These are phyloP conservation scores for Hyalella azteca DNA, from an alignment of 2,888 invertebrate species.

Conservation along the genomic window DNA sequence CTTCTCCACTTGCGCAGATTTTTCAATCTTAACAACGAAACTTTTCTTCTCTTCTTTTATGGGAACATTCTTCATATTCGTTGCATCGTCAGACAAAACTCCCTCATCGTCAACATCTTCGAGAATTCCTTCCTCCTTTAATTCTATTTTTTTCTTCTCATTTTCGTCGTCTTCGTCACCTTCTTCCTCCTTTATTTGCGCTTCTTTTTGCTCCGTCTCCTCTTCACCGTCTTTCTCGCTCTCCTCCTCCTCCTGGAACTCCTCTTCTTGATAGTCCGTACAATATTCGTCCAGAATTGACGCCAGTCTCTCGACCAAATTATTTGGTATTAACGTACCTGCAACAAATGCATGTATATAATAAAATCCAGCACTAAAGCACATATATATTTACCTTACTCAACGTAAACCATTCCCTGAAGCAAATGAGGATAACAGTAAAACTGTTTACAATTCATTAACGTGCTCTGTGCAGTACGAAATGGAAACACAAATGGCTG, in stretches of 20 bases:
- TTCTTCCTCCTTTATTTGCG: neutral
- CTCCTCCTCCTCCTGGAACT: conserved; percentile 44
- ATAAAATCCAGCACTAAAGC: too few species aligned
- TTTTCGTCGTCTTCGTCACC: conserved; percentile 14
- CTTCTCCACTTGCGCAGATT: neutral
- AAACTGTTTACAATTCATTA: too few species aligned
- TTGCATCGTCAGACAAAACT: neutral
- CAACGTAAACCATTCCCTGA: too few species aligned
- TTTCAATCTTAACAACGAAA: neutral
- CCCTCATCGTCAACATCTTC: neutral
- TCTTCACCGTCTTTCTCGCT: conserved; percentile 3
- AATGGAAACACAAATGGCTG: too few species aligned
- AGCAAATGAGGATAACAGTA: too few species aligned
- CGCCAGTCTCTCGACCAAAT: conserved; percentile 61
- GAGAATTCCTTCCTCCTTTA: neutral
- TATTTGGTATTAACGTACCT: conserved; percentile 88
- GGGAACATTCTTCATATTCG: neutral
- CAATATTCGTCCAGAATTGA: conserved; percentile 52
- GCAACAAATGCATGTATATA: too few species aligned
- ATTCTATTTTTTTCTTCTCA: conserved; percentile 5
- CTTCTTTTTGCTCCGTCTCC: conserved; percentile 18
- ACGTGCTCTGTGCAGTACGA: too few species aligned
- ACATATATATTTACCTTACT: too few species aligned
- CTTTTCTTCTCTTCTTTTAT: neutral
- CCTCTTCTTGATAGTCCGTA: conserved; percentile 55